These are phyloP conservation scores for Spisula subtruncata DNA, from an alignment of 2,888 invertebrate genomes.

Conservation along the genomic window DNA sequence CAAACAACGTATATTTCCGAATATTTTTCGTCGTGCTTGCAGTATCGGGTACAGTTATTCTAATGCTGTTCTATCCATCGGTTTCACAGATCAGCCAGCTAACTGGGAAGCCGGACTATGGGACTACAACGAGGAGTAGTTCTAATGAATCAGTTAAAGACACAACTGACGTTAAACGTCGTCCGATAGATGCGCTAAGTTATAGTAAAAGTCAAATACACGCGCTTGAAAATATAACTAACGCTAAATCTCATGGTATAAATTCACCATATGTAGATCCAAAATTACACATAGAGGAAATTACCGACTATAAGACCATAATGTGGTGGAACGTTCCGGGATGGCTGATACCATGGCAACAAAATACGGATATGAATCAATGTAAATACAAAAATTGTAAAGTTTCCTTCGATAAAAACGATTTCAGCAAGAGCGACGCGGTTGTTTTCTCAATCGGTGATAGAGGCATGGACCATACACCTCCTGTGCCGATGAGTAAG, in stretches of 20 bases:
- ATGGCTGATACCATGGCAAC: conserved; percentile 38
- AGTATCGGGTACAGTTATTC: neutral
- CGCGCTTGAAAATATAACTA: too few relatives aligned
- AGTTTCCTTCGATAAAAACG: conserved; percentile 35
- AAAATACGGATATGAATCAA: conserved; percentile 35
- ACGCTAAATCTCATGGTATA: neutral
- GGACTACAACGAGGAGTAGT: too few relatives aligned
- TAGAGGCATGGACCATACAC: conserved; percentile 7
- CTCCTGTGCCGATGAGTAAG: conserved; percentile 22
- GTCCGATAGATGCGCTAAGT: too few relatives aligned
- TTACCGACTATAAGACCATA: conserved; percentile 27
- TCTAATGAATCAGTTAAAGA: too few relatives aligned
- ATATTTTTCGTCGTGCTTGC: neutral
- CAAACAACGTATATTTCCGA: neutral
- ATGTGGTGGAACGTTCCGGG: conserved; percentile 50
- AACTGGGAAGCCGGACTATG: neutral
- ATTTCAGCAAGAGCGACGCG: conserved; percentile 36
- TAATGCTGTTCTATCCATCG: neutral
- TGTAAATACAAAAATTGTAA: conserved; percentile 51
- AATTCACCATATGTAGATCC: conserved; percentile 40
- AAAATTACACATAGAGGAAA: conserved; percentile 28
- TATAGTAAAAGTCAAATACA: too few relatives aligned
- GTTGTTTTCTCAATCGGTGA: conserved; percentile 50
- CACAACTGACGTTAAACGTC: too few relatives aligned
- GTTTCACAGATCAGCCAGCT: neutral